Evolutionary conservation across 2,888 invertebrate species (phyloP).

Genomic region (Aleiodes alternator): DNA sequence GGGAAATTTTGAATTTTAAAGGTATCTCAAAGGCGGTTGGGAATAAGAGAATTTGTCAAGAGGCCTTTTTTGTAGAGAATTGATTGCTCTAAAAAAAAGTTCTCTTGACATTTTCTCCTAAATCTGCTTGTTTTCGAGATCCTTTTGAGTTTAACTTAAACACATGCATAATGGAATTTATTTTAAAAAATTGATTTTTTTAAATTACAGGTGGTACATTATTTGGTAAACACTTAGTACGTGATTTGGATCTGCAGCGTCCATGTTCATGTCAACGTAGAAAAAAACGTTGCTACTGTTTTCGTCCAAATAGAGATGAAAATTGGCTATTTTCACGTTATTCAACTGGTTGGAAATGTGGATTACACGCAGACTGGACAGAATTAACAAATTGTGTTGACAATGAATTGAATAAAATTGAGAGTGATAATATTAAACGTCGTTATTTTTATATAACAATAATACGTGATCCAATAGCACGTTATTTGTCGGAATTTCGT

Average conservation of each 20-base stretch:
- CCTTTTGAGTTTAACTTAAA: too few relatives aligned
- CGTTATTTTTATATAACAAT: constrained; percentile 98
- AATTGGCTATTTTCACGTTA: constrained; percentile 98
- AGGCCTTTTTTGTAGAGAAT: too few relatives aligned
- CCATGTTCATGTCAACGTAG: constrained; percentile 95
- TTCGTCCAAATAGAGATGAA: constrained; percentile 93
- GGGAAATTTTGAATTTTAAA: too few relatives aligned
- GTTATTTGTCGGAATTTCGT: constrained; percentile 96
- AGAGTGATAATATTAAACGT: constrained; percentile 87
- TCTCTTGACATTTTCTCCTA: too few relatives aligned
- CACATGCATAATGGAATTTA: background rate
- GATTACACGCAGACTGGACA: constrained; percentile 98
- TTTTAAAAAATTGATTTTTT: too few relatives aligned
- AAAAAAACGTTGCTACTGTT: constrained; percentile 93
- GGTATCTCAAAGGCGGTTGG: too few relatives aligned
- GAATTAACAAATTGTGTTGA: constrained; percentile 96
- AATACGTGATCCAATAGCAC: constrained; percentile 93
- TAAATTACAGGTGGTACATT: constrained; percentile 87
- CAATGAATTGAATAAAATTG: constrained; percentile 92
- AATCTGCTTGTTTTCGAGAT: too few relatives aligned
- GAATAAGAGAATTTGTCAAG: too few relatives aligned
- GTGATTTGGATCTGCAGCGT: constrained; percentile 93
- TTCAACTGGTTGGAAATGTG: constrained; percentile 98
- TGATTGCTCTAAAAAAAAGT: too few relatives aligned
- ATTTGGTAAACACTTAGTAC: constrained; percentile 97